Evolutionary conservation across 2,888 invertebrate species (phyloP).

Genomic region (Hyposoter didymator): DNA sequence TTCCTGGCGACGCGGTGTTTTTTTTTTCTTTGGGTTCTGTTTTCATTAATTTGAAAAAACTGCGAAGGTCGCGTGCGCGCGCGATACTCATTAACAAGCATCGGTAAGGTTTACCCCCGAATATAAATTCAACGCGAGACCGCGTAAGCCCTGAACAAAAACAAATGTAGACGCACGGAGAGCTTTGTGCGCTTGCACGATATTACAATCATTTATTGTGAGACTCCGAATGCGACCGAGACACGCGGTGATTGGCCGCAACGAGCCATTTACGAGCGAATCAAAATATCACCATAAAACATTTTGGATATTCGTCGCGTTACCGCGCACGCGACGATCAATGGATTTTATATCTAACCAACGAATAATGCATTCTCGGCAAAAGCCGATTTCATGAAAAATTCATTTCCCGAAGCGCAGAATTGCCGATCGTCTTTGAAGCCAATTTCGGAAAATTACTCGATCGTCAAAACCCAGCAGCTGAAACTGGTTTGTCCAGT

Average conservation of each 20-base stretch:
- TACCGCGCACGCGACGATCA: slow-evolving; percentile 47
- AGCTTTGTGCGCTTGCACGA: slow-evolving; percentile 69
- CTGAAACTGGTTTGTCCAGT: background rate
- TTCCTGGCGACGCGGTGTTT: background rate
- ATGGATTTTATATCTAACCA: slow-evolving; percentile 30
- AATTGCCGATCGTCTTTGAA: background rate
- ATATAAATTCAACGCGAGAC: slow-evolving; percentile 18
- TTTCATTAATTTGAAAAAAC: background rate
- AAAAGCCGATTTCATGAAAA: background rate
- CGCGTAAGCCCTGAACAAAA: background rate
- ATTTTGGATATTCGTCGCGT: slow-evolving; percentile 42
- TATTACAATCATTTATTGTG: slow-evolving; percentile 63
- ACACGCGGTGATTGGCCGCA: background rate
- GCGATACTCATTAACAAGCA: background rate
- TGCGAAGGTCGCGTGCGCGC: background rate
- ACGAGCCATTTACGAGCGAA: background rate
- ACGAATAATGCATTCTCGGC: background rate
- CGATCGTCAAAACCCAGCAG: background rate
- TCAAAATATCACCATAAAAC: slow-evolving; percentile 15
- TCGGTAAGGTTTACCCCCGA: background rate
- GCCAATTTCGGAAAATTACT: too few relatives aligned
- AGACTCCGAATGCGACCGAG: background rate
- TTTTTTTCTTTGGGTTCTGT: background rate
- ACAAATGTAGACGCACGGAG: background rate
- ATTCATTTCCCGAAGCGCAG: background rate